These are phyloP conservation scores for Columba livia DNA, from an alignment of 2,113 vertebrate species.

Conservation along the genomic window DNA sequence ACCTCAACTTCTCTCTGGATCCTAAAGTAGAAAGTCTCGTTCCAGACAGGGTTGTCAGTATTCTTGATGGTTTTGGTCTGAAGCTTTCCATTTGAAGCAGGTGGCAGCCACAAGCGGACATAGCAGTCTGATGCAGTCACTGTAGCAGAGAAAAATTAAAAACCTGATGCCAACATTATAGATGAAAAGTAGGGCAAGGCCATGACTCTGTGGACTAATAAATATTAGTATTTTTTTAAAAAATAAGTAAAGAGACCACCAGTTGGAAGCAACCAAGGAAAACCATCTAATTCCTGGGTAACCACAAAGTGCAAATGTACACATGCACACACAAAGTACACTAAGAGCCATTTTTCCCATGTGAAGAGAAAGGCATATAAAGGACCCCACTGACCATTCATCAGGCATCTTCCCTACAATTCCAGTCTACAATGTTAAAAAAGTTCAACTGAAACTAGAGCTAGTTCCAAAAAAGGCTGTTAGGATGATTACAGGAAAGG, in stretches of 20 bases:
- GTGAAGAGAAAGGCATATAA: neutral
- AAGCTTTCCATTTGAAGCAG: slow-evolving; percentile 69
- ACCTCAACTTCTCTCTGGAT: slow-evolving; percentile 84
- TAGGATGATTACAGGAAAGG: slow-evolving; percentile 37
- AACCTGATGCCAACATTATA: neutral
- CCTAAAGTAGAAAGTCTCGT: slow-evolving; percentile 84
- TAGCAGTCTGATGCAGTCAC: slow-evolving; percentile 82
- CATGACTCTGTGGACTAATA: neutral
- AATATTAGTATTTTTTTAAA: neutral
- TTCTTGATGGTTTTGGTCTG: slow-evolving; percentile 80
- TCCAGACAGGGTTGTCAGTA: slow-evolving; percentile 81
- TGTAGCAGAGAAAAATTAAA: slow-evolving; percentile 51
- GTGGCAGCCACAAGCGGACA: slow-evolving; percentile 82
- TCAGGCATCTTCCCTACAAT: neutral
- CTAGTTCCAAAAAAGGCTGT: neutral
- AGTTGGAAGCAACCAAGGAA: neutral
- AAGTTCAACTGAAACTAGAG: slow-evolving; percentile 18
- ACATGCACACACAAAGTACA: neutral
- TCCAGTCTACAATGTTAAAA: slow-evolving; percentile 17
- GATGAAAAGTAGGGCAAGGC: neutral
- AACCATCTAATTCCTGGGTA: neutral
- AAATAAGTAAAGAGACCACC: neutral
- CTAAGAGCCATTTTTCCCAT: neutral
- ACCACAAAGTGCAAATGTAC: neutral
- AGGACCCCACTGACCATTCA: neutral